Percentiles rank a stretch among this genome's conserved stretches.
These are phyloP conservation scores for Furcula furcula DNA, from an alignment of 2,888 invertebrate genomes.

Conservation along the genomic window DNA sequence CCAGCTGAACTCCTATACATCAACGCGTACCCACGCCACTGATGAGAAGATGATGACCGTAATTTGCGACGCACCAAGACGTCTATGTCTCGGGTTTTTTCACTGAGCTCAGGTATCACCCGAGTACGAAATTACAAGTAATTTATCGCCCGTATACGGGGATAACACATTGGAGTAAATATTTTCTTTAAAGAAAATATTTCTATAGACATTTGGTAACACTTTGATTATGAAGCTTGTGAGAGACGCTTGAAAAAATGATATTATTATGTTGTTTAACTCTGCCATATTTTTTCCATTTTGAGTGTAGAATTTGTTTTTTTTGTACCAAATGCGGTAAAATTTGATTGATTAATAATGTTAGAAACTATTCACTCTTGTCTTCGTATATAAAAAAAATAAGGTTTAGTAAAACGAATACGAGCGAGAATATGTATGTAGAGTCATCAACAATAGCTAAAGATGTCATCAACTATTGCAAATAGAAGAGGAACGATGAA, in stretches of 20 bases:
- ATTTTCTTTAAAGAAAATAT: constrained; percentile 34
- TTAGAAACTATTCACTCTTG: no score
- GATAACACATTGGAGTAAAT: constrained; percentile 52
- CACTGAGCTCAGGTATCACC: constrained; percentile 79
- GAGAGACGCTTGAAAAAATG: neutral
- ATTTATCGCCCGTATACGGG: constrained; percentile 72
- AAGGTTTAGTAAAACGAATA: no score
- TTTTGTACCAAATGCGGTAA: no score
- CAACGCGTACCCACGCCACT: constrained; percentile 75
- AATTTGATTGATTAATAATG: no score
- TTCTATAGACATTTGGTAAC: constrained; percentile 37
- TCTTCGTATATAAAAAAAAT: no score
- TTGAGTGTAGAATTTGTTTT: no score
- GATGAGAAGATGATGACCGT: constrained; percentile 82
- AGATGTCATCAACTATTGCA: no score
- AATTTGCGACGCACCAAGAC: constrained; percentile 82
- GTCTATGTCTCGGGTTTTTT: constrained; percentile 81
- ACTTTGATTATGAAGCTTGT: constrained; percentile 19
- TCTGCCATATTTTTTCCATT: no score
- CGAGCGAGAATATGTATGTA: no score
- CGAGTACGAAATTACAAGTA: constrained; percentile 78
- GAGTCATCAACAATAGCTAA: no score
- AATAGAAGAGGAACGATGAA: no score
- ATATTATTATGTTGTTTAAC: constrained; percentile 2
- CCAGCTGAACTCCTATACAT: constrained; percentile 69